Evolutionary conservation across 2,888 invertebrate species (phyloP).

Genomic region (Limulus polyphemus): DNA sequence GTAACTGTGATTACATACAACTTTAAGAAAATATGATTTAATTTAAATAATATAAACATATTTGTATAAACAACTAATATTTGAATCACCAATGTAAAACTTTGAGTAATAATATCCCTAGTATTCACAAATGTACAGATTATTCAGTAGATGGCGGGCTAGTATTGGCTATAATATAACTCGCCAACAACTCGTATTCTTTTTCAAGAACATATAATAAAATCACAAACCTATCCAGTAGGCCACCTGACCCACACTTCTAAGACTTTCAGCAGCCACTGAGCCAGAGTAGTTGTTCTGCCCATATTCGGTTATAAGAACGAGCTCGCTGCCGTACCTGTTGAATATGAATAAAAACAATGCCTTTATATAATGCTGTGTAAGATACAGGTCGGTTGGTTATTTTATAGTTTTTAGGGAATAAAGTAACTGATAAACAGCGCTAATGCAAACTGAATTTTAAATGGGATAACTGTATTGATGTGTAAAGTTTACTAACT

Average conservation of each 20-base stretch:
- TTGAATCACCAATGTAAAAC: no score
- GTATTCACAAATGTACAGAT: background rate
- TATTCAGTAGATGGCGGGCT: background rate
- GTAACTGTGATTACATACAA: no score
- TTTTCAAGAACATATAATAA: background rate
- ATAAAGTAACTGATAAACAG: background rate
- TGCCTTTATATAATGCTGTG: slow-evolving; percentile 4
- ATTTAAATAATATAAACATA: no score
- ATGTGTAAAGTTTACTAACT: no score
- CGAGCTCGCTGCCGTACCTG: slow-evolving; percentile 89
- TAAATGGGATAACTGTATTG: no score
- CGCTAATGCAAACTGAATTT: no score
- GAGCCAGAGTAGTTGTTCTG: slow-evolving; percentile 83
- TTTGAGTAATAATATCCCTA: no score
- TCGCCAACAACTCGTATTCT: no score
- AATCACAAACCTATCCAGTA: slow-evolving; percentile 51
- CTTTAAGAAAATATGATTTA: no score
- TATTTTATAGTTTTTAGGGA: slow-evolving; percentile 6
- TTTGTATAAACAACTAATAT: no score
- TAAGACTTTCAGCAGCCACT: slow-evolving; percentile 50
- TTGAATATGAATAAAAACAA: slow-evolving; percentile 7
- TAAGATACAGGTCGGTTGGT: background rate
- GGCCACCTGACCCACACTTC: slow-evolving; percentile 37
- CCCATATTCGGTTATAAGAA: slow-evolving; percentile 74
- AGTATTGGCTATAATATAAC: no score